Conservation (phyloP, 2,113 vertebrate species). For the Ctenodactylus gundi region DNA sequence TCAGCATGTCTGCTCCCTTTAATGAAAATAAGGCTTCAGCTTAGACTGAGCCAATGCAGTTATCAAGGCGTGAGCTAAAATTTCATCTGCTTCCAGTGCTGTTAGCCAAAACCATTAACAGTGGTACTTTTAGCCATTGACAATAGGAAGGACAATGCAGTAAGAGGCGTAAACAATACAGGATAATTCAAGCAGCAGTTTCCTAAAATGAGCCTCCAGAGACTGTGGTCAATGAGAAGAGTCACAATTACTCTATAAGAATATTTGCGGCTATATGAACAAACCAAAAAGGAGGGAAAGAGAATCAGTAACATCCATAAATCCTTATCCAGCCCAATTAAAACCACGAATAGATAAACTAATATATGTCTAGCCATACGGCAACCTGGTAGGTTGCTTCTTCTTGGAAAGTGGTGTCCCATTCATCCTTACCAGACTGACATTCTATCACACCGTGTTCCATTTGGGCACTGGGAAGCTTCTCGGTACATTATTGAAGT, state of each 20-base stretch:
- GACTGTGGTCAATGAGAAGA: neutral
- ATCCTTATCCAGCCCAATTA: neutral
- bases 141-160: neutral
- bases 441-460: neutral
- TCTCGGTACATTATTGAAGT: neutral
- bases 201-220: conserved; percentile 20
- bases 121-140: neutral
- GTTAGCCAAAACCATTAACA: conserved; percentile 57
- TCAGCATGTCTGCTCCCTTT: conserved; percentile 79
- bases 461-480: neutral
- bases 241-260: neutral
- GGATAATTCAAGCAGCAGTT: neutral
- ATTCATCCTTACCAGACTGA: neutral
- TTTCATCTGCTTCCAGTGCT: conserved; percentile 63
- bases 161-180: neutral
- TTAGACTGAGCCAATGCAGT: conserved; percentile 63
- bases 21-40: conserved; percentile 76
- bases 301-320: neutral
- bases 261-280: neutral
- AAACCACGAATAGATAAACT: conserved; percentile 34
- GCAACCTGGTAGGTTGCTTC: conserved; percentile 15
- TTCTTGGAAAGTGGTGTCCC: neutral
- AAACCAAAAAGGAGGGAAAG: neutral
- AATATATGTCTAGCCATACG: conserved; percentile 27
- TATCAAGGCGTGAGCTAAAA: conserved; percentile 63